phyloP scores from a whole-genome alignment of 2,888 invertebrate species.

The Oscheius myriophilus region DNA sequence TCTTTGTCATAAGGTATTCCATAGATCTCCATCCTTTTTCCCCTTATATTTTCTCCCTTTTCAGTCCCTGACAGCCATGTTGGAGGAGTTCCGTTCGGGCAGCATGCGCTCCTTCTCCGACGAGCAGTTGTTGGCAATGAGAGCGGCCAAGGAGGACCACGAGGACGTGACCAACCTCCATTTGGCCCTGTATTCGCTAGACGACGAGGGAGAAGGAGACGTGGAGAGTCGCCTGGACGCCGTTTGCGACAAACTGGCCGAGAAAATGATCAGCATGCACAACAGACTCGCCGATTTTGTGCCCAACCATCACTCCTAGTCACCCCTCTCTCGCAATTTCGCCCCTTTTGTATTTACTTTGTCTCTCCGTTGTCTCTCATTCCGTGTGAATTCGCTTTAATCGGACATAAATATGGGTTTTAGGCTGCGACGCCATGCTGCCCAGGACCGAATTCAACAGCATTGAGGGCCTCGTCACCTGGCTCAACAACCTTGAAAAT shows the following conservation, averaged over 20 bases:
- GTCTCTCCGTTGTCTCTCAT: slow-evolving; percentile 20
- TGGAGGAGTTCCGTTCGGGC: slow-evolving; percentile 53
- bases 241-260: slow-evolving; percentile 13
- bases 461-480: neutral
- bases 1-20: too few relatives aligned
- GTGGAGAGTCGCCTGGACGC: slow-evolving; percentile 16
- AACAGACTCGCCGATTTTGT: slow-evolving; percentile 16
- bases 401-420: neutral
- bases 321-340: too few relatives aligned
- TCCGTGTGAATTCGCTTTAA: too few relatives aligned
- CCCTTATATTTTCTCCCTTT: too few relatives aligned
- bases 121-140: slow-evolving; percentile 44
- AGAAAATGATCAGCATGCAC: slow-evolving; percentile 27
- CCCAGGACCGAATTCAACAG: neutral
- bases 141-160: slow-evolving; percentile 46
- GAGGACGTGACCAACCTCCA: slow-evolving; percentile 51
- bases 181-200: slow-evolving; percentile 33
- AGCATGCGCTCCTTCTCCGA: slow-evolving; percentile 44
- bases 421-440: neutral
- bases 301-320: slow-evolving; percentile 1
- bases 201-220: slow-evolving; percentile 11
- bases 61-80: slow-evolving; percentile 31
- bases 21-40: neutral
- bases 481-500: neutral
- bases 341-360: slow-evolving; percentile 20